A percentile compares a stretch with the other conserved stretches of the same genome.
These are phyloP conservation scores for Epizoanthus ramosus DNA, from an alignment of 92 coral and sea anemone genomes.

Conservation along the genomic window DNA sequence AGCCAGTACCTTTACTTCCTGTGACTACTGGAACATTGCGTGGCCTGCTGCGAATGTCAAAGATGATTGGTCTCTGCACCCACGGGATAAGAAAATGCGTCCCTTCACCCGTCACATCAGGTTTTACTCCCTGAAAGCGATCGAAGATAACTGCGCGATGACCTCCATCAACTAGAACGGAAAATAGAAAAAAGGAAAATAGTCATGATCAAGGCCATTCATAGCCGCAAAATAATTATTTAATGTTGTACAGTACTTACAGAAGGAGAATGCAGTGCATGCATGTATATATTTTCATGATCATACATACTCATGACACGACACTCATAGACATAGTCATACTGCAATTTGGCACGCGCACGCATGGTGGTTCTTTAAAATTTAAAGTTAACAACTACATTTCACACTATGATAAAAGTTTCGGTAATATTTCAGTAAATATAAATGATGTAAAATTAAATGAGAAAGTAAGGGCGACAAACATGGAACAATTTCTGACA, in stretches of 20 bases:
- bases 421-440: no score
- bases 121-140: conserved; percentile 98
- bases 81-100: conserved; percentile 98
- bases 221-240: not conserved
- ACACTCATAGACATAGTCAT: no score
- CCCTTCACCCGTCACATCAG: conserved; percentile 92
- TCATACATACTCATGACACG: no score
- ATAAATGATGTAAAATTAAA: no score
- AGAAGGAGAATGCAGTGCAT: no score
- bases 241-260: not conserved
- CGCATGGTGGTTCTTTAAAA: no score
- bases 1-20: conserved; percentile 92
- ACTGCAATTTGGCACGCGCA: no score
- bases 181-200: conserved; percentile 9
- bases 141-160: conserved; percentile 99
- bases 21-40: conserved; percentile 97
- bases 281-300: no score
- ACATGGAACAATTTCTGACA: no score
- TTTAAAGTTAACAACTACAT: no score
- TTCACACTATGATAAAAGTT: no score
- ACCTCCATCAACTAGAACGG: conserved; percentile 92
- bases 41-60: conserved; percentile 97
- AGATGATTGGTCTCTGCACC: conserved; percentile 96
- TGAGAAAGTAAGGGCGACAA: no score
- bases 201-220: not conserved